Evolutionary conservation across 1,140 invertebrate species (phyloP).

Genomic region (Euura lappo): DNA sequence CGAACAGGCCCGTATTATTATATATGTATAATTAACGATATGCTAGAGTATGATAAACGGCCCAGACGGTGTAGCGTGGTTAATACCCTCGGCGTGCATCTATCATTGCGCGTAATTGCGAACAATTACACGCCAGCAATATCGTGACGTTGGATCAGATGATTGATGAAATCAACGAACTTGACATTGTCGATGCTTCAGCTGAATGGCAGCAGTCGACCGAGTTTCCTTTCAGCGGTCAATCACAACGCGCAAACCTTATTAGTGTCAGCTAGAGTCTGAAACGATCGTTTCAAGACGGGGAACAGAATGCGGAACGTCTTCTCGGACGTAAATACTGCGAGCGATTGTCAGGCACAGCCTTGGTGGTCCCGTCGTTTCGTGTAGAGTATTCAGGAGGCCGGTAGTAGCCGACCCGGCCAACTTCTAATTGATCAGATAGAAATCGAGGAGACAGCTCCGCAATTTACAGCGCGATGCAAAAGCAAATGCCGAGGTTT

Average conservation of each 20-base stretch:
- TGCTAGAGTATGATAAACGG: too few relatives aligned
- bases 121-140: not conserved
- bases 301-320: not conserved
- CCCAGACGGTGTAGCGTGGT: too few relatives aligned
- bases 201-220: not conserved
- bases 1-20: too few relatives aligned
- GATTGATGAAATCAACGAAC: too few relatives aligned
- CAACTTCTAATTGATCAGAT: constrained; percentile 5
- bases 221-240: not conserved
- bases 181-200: not conserved
- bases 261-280: not conserved
- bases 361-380: not conserved
- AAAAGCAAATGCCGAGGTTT: not conserved
- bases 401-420: not conserved
- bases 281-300: not conserved
- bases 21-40: too few relatives aligned
- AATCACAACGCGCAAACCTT: not conserved
- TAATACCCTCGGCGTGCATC: too few relatives aligned
- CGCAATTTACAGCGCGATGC: not conserved
- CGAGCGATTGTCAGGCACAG: not conserved
- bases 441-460: constrained; percentile 6
- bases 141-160: not conserved
- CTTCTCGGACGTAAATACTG: not conserved
- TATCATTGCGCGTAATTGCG: not conserved
- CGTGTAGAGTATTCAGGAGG: not conserved